These are phyloP conservation scores for Lasaia peninsularis DNA, from an alignment of 1,140 invertebrate species.

Conservation along the genomic window DNA sequence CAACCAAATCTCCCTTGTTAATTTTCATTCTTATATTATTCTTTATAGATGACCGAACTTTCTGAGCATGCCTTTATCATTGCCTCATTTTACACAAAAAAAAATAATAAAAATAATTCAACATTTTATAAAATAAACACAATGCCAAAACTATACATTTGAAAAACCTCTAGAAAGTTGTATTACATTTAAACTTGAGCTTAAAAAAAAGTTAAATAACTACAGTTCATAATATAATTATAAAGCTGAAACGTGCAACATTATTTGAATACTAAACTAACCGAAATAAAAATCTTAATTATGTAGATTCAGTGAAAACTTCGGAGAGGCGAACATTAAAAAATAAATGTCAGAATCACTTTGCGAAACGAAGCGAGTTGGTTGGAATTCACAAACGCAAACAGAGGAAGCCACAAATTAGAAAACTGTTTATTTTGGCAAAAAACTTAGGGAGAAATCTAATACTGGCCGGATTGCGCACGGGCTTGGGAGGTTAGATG, in stretches of 20 bases:
- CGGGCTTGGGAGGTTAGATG: constrained; percentile 18
- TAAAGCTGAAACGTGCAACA: neutral
- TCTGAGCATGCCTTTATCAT: no score
- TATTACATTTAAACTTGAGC: neutral
- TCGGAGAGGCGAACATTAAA: constrained; percentile 9
- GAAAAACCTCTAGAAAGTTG: no score
- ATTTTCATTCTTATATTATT: no score
- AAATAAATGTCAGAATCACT: constrained; percentile 6
- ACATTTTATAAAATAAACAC: no score
- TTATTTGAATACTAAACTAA: constrained; percentile 12
- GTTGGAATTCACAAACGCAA: constrained; percentile 17
- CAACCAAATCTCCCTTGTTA: no score
- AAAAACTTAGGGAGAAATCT: constrained; percentile 23
- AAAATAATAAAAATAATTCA: no score
- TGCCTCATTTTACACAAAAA: no score
- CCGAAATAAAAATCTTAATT: constrained; percentile 13
- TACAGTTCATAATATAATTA: neutral
- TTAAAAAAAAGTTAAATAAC: neutral
- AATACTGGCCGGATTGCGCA: constrained; percentile 20
- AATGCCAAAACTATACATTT: no score
- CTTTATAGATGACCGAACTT: no score
- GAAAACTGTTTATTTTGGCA: constrained; percentile 31
- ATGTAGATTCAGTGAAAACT: constrained; percentile 13
- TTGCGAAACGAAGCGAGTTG: constrained; percentile 14
- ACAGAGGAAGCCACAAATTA: constrained; percentile 27